Evolutionary conservation across 2,113 vertebrate species (phyloP).

Genomic region (Daphoenositta chrysoptera): DNA sequence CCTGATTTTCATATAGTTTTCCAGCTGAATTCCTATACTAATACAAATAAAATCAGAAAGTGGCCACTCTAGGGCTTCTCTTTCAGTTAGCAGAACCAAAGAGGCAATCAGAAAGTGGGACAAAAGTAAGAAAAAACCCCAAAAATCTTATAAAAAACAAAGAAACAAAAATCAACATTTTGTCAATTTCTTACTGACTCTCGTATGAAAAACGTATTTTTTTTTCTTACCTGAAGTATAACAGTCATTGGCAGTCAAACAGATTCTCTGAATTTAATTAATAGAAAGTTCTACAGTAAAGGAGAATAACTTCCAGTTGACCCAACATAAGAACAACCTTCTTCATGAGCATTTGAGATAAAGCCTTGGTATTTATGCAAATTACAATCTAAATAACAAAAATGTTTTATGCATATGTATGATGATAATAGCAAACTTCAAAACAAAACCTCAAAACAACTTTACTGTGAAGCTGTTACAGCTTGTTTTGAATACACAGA

Average conservation of each 20-base stretch:
- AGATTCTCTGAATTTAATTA: conserved; percentile 18
- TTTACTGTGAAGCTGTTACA: background rate
- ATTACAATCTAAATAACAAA: conserved; percentile 22
- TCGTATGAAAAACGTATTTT: background rate
- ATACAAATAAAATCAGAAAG: background rate
- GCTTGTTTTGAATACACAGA: background rate
- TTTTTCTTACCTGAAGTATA: background rate
- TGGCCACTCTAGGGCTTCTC: background rate
- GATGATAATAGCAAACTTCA: background rate
- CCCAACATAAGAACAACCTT: background rate
- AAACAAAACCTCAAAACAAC: conserved; percentile 16
- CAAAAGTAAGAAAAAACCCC: background rate
- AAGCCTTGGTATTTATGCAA: background rate
- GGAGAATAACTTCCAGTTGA: conserved; percentile 29
- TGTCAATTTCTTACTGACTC: background rate
- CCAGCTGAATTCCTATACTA: background rate
- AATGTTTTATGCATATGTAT: conserved; percentile 15
- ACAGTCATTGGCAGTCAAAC: background rate
- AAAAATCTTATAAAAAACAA: background rate
- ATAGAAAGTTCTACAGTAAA: background rate
- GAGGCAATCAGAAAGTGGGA: background rate
- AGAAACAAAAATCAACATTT: background rate
- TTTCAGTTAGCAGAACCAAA: background rate
- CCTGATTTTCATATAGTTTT: background rate
- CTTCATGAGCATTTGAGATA: conserved; percentile 9